Conservation (phyloP, 53 echinoderm and acorn worm genomes). For the Henricia sp. region DNA sequence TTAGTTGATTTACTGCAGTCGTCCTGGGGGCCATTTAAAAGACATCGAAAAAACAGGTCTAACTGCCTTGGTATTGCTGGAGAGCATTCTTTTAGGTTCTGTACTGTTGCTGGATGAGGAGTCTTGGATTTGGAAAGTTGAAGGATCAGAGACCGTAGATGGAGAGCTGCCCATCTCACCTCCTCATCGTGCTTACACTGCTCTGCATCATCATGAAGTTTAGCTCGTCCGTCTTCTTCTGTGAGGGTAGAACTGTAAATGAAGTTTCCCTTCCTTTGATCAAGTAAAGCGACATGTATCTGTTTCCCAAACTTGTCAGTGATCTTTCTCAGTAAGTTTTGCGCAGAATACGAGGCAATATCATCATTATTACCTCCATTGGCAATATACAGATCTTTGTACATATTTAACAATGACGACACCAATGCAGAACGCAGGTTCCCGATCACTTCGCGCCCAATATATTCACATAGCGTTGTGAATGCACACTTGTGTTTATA, state of each 20-base stretch:
- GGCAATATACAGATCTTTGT: slow-evolving; percentile 51
- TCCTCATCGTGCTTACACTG: slow-evolving; percentile 49
- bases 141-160: slow-evolving; percentile 62
- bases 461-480: slow-evolving; percentile 30
- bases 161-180: slow-evolving; percentile 65
- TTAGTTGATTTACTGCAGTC: slow-evolving; percentile 33
- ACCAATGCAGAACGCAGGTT: slow-evolving; percentile 58
- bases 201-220: slow-evolving; percentile 33
- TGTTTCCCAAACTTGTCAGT: slow-evolving; percentile 50
- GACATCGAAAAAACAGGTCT: slow-evolving; percentile 63
- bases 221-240: slow-evolving; percentile 56
- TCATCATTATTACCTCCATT: slow-evolving; percentile 44
- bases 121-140: slow-evolving; percentile 62
- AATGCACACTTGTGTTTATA: slow-evolving; percentile 48
- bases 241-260: not conserved
- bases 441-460: slow-evolving; percentile 44
- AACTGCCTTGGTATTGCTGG: slow-evolving; percentile 63
- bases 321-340: slow-evolving; percentile 44
- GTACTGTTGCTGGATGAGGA: slow-evolving; percentile 62
- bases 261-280: slow-evolving; percentile 21
- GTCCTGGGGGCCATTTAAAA: slow-evolving; percentile 36
- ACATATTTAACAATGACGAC: slow-evolving; percentile 54
- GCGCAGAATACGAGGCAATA: slow-evolving; percentile 36
- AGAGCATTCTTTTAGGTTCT: slow-evolving; percentile 68
- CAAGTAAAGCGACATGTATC: slow-evolving; percentile 11